Evolutionary conservation across 2,113 vertebrate genomes (phyloP).

Genomic region (Neogobius melanostomus): DNA sequence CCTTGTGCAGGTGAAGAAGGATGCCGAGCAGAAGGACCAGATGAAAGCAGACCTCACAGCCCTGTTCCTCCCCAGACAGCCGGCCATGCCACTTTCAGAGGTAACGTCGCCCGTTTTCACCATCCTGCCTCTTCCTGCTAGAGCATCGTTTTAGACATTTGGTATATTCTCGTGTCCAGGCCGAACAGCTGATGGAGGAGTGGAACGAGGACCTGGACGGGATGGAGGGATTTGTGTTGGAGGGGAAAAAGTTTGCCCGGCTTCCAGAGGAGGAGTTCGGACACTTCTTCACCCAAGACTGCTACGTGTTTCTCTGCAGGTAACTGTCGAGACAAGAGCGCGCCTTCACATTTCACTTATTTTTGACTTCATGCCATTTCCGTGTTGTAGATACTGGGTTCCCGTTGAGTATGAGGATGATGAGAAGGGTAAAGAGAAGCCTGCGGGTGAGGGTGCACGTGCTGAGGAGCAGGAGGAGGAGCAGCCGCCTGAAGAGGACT

Average conservation of each 20-base stretch:
- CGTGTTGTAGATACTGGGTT: slow-evolving; percentile 88
- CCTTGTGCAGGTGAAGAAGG: slow-evolving; percentile 82
- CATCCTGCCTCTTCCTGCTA: neutral
- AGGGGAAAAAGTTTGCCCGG: slow-evolving; percentile 95
- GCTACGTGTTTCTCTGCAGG: slow-evolving; percentile 99
- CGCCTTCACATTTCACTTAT: too few relatives aligned
- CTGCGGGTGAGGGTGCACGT: slow-evolving; percentile 36
- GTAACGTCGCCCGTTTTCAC: slow-evolving; percentile 57
- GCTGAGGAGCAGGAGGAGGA: slow-evolving; percentile 83
- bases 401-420: slow-evolving; percentile 91
- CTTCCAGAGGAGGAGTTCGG: slow-evolving; percentile 97
- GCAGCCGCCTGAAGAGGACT: slow-evolving; percentile 93
- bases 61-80: slow-evolving; percentile 92
- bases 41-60: slow-evolving; percentile 97
- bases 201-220: slow-evolving; percentile 98
- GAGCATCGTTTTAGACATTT: neutral
- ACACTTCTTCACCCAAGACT: slow-evolving; percentile 95
- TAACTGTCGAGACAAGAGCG: slow-evolving; percentile 31
- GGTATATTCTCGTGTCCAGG: slow-evolving; percentile 57
- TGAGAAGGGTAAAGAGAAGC: slow-evolving; percentile 15
- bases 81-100: slow-evolving; percentile 89
- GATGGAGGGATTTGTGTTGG: slow-evolving; percentile 97
- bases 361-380: neutral
- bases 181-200: slow-evolving; percentile 95
- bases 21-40: slow-evolving; percentile 89